phyloP scores from a whole-genome alignment of 2,888 invertebrate species.

The Pseudanteris insignis region DNA sequence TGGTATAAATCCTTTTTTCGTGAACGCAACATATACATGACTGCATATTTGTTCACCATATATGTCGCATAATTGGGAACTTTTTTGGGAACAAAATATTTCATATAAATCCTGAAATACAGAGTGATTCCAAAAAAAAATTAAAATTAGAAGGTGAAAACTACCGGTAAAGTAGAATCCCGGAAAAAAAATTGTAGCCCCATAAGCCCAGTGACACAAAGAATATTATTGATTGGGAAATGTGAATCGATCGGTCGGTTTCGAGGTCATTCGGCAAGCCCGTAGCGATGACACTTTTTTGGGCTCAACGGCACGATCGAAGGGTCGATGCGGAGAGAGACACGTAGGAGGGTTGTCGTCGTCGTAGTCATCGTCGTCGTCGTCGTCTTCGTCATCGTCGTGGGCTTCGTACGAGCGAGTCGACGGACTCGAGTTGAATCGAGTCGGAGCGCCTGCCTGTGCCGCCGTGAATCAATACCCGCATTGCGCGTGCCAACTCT shows the following conservation, averaged over 20 bases:
- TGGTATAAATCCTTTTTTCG: too few species aligned
- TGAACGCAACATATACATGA: too few species aligned
- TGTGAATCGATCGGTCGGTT: slow-evolving; percentile 32
- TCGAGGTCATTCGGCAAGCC: slow-evolving; percentile 43
- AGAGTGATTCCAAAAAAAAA: too few species aligned
- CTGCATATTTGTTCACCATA: too few species aligned
- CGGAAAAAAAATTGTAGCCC: too few species aligned
- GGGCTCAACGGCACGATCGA: slow-evolving; percentile 43
- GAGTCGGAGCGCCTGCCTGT: slow-evolving; percentile 68
- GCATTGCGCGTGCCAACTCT: slow-evolving; percentile 66
- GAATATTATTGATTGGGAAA: slow-evolving; percentile 34
- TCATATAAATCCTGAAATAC: too few species aligned
- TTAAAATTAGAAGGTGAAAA: too few species aligned
- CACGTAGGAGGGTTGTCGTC: slow-evolving; percentile 39
- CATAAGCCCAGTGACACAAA: slow-evolving; percentile 3
- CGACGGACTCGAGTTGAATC: slow-evolving; percentile 55
- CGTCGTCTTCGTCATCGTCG: slow-evolving; percentile 26
- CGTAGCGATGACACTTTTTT: slow-evolving; percentile 41
- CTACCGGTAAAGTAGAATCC: too few species aligned
- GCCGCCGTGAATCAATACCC: slow-evolving; percentile 67
- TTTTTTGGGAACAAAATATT: too few species aligned
- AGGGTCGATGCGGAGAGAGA: slow-evolving; percentile 32
- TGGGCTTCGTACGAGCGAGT: slow-evolving; percentile 50
- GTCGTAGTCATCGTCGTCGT: slow-evolving; percentile 24
- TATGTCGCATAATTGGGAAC: too few species aligned